Conservation (phyloP, 2,888 invertebrate genomes). For the Sphaerophoria taeniata region DNA sequence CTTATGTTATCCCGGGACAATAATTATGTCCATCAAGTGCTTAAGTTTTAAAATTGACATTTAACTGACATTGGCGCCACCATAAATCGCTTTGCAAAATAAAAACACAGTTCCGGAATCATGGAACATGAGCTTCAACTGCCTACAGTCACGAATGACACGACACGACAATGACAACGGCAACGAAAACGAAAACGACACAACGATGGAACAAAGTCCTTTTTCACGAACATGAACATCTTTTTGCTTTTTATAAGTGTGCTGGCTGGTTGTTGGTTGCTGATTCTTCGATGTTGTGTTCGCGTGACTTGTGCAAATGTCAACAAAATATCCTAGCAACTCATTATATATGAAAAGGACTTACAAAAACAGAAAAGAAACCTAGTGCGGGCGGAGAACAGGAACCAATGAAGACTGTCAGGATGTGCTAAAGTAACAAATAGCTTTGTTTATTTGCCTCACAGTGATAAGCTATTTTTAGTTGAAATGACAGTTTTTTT, state of each 20-base stretch:
- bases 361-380: slow-evolving; percentile 8
- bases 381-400: background rate
- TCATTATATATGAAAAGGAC: slow-evolving; percentile 51
- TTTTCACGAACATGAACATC: slow-evolving; percentile 41
- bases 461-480: slow-evolving; percentile 46
- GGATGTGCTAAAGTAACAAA: slow-evolving; percentile 70
- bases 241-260: slow-evolving; percentile 49
- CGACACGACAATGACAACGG: slow-evolving; percentile 18
- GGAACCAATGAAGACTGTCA: slow-evolving; percentile 32
- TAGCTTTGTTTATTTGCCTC: slow-evolving; percentile 52
- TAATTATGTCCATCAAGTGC: slow-evolving; percentile 44
- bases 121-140: slow-evolving; percentile 71
- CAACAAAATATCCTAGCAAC: slow-evolving; percentile 74
- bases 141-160: slow-evolving; percentile 51
- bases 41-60: slow-evolving; percentile 71
- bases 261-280: slow-evolving; percentile 15
- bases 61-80: slow-evolving; percentile 73
- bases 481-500: slow-evolving; percentile 22
- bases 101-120: slow-evolving; percentile 55
- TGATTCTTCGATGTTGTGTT: background rate
- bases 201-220: slow-evolving; percentile 28
- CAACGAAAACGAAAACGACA: slow-evolving; percentile 19
- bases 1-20: slow-evolving; percentile 39
- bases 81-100: slow-evolving; percentile 68
- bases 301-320: slow-evolving; percentile 73